Conservation (phyloP, 2,797 vertebrate species). For the Melanotaenia trifasciata region DNA sequence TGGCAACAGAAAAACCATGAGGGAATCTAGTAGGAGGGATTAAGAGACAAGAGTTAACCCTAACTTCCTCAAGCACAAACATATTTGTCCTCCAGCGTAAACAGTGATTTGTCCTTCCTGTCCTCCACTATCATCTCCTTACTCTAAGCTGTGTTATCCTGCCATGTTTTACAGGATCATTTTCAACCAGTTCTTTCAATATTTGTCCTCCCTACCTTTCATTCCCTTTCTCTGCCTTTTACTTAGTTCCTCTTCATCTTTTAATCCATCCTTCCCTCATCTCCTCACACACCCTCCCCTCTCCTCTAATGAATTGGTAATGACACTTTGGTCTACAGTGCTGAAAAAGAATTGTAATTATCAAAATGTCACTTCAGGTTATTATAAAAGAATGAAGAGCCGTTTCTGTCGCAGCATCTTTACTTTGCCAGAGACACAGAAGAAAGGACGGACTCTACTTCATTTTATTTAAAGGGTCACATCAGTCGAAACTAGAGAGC, state of each 20-base stretch:
- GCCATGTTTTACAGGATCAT: background rate
- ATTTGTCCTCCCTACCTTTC: background rate
- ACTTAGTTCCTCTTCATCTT: conserved; percentile 18
- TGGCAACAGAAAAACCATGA: conserved; percentile 46
- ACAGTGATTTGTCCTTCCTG: conserved; percentile 34
- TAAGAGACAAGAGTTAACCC: conserved; percentile 41
- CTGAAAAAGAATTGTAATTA: conserved; percentile 74
- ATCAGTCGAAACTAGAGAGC: background rate
- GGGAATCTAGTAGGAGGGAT: conserved; percentile 37
- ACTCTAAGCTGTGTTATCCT: conserved; percentile 9
- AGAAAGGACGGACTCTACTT: conserved; percentile 25
- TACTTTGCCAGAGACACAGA: conserved; percentile 30
- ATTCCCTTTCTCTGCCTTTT: background rate
- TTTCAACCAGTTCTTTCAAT: background rate
- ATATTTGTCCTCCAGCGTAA: conserved; percentile 69
- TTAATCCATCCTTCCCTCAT: background rate
- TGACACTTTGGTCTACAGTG: conserved; percentile 67
- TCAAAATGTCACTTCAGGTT: conserved; percentile 78
- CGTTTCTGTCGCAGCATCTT: conserved; percentile 46
- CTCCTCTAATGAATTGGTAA: conserved; percentile 69
- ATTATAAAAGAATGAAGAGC: conserved; percentile 49
- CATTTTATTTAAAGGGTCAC: conserved; percentile 37
- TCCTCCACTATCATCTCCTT: conserved; percentile 27
- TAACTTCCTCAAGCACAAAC: conserved; percentile 40
- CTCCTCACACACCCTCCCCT: background rate